These are phyloP conservation scores for Pogonognathellus flavescens DNA, from an alignment of 1,140 invertebrate genomes.

Conservation along the genomic window DNA sequence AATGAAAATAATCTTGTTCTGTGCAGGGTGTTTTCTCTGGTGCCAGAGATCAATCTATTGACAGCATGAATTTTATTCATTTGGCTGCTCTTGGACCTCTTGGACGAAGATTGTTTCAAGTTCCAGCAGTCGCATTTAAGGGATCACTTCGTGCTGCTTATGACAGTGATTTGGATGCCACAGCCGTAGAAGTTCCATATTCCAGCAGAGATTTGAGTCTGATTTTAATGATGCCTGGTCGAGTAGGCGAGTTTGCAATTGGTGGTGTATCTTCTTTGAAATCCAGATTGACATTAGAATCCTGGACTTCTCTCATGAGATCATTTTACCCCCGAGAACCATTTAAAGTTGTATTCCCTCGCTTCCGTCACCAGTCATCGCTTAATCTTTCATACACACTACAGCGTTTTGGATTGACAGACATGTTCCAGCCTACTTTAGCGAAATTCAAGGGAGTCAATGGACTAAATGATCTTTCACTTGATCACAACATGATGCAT, in stretches of 20 bases:
- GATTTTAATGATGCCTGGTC: constrained; percentile 82
- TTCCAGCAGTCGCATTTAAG: constrained; percentile 84
- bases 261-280: constrained; percentile 65
- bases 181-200: constrained; percentile 74
- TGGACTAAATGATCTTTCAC: constrained; percentile 73
- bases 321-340: constrained; percentile 63
- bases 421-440: constrained; percentile 79
- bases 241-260: constrained; percentile 70
- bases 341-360: constrained; percentile 73
- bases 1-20: too few relatives aligned
- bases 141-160: constrained; percentile 82
- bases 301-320: constrained; percentile 64
- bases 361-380: constrained; percentile 84
- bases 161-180: constrained; percentile 84
- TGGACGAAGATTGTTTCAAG: constrained; percentile 79
- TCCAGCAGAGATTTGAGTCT: constrained; percentile 78
- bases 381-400: constrained; percentile 83
- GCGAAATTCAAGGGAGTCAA: constrained; percentile 84
- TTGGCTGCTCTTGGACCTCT: constrained; percentile 62
- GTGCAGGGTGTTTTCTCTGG: constrained; percentile 64
- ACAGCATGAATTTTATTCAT: constrained; percentile 65
- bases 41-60: constrained; percentile 57
- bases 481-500: constrained; percentile 65
- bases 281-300: constrained; percentile 62
- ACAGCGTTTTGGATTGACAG: constrained; percentile 83